phyloP scores from a whole-genome alignment of 2,113 vertebrate genomes.

The Vicugna pacos region DNA sequence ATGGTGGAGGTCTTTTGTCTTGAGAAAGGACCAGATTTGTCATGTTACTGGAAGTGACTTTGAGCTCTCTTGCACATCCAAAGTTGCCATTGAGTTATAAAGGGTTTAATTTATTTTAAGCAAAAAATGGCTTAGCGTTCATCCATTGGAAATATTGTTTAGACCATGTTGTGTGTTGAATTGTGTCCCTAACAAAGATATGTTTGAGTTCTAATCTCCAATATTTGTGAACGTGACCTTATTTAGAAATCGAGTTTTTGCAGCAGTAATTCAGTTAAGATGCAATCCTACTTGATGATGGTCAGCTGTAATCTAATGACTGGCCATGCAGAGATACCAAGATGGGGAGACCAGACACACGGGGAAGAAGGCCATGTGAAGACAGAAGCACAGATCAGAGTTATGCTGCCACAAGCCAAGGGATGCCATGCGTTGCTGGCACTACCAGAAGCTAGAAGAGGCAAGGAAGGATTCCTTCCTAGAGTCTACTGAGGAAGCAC shows the following conservation, averaged over 20 bases:
- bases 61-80: not conserved
- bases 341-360: rapidly evolving
- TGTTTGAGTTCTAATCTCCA: not conserved
- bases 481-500: not conserved
- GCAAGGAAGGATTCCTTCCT: not conserved
- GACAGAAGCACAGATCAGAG: not conserved
- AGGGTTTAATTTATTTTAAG: not conserved
- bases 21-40: not conserved
- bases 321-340: not conserved
- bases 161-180: not conserved
- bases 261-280: not conserved
- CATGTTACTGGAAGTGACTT: not conserved
- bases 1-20: not conserved
- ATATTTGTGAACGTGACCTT: not conserved
- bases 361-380: not conserved
- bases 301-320: not conserved
- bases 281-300: not conserved
- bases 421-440: not conserved
- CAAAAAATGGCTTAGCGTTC: not conserved
- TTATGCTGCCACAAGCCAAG: not conserved
- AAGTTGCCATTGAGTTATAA: not conserved
- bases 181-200: not conserved
- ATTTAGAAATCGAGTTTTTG: not conserved
- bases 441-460: not conserved
- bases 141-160: not conserved